A percentile compares a stretch with the other conserved stretches of the same genome.
These are phyloP conservation scores for Corythoichthys intestinalis DNA, from an alignment of 2,113 vertebrate genomes.

Conservation along the genomic window DNA sequence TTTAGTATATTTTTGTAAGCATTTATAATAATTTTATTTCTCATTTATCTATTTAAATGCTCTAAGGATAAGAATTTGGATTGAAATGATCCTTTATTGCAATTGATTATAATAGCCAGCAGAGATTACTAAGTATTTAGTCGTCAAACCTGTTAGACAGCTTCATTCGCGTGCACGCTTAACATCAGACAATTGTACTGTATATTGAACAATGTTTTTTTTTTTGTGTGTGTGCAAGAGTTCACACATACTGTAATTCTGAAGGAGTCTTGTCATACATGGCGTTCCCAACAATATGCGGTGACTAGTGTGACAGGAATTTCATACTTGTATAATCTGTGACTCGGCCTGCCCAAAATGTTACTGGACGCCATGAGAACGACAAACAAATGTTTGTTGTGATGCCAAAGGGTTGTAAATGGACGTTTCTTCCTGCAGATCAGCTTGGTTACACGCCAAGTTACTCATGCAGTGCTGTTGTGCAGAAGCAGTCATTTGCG, in stretches of 20 bases:
- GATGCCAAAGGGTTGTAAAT: constrained; percentile 12
- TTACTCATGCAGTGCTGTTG: not conserved
- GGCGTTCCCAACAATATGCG: not conserved
- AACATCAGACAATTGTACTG: not conserved
- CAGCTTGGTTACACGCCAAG: not conserved
- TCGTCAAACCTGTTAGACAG: no score
- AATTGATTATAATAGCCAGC: constrained; percentile 9
- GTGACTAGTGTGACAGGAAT: not conserved
- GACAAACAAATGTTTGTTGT: constrained; percentile 31
- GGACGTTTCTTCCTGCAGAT: constrained; percentile 18
- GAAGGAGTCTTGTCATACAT: not conserved
- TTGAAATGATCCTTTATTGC: not conserved
- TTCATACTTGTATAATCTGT: not conserved
- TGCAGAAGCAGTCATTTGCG: not conserved
- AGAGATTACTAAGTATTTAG: not conserved
- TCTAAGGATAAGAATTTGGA: no score
- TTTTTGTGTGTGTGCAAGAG: not conserved
- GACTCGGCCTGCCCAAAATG: not conserved
- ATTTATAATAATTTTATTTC: no score
- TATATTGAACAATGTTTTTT: not conserved
- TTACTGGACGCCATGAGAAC: not conserved
- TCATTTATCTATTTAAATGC: no score
- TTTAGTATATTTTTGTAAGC: no score
- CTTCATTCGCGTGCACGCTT: not conserved
- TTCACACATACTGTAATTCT: not conserved